Conservation (phyloP, 2,797 vertebrate genomes). For the Trachurus trachurus region DNA sequence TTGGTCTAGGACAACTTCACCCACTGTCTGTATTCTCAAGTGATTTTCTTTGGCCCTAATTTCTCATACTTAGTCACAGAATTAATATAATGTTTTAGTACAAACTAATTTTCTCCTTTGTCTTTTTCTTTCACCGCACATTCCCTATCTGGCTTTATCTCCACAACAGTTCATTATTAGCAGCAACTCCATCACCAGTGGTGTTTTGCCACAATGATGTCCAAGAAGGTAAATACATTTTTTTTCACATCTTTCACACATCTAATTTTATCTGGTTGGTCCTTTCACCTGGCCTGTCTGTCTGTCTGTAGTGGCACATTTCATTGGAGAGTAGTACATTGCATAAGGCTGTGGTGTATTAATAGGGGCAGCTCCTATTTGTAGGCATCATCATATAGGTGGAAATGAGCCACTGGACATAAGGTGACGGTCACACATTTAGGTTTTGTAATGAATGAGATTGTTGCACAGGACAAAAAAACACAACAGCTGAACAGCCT, state of each 20-base stretch:
- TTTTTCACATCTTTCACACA: not conserved
- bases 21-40: not conserved
- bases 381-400: slow-evolving; percentile 18
- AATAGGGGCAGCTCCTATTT: slow-evolving; percentile 40
- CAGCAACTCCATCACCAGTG: slow-evolving; percentile 91
- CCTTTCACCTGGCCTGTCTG: not conserved
- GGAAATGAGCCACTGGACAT: slow-evolving; percentile 3
- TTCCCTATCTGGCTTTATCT: not conserved
- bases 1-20: accelerated
- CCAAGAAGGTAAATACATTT: slow-evolving; percentile 90
- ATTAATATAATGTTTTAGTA: not conserved
- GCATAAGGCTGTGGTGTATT: slow-evolving; percentile 28
- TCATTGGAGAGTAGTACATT: slow-evolving; percentile 19
- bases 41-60: not conserved
- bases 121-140: not conserved
- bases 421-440: not conserved
- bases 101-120: not conserved
- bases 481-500: not conserved
- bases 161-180: slow-evolving; percentile 86
- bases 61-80: not conserved
- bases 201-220: slow-evolving; percentile 98
- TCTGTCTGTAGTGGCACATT: slow-evolving; percentile 5
- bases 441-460: not conserved
- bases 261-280: slow-evolving; percentile 24
- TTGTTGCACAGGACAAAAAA: not conserved